Evolutionary conservation across 2,888 invertebrate genomes (phyloP).

Genomic region (Aleiodes leptofemur): DNA sequence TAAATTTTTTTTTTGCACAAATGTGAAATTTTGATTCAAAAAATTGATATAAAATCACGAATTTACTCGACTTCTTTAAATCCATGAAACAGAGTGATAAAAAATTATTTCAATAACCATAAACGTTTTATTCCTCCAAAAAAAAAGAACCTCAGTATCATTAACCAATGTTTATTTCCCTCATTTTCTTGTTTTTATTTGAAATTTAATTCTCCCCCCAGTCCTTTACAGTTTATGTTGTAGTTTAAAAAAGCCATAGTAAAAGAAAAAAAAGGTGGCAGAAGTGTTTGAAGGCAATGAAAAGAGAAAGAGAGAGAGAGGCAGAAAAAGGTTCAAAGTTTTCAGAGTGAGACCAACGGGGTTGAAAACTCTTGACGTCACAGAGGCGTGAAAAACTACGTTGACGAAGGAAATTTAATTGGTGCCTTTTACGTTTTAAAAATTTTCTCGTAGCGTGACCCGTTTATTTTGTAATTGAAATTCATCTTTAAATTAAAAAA

Average conservation of each 20-base stretch:
- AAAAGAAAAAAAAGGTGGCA: background rate
- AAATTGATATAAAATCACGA: too few species aligned
- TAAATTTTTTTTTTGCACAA: too few species aligned
- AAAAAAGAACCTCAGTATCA: too few species aligned
- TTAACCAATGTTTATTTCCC: too few species aligned
- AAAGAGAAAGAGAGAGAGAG: background rate
- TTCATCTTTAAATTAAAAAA: too few species aligned
- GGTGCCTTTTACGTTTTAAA: conserved; percentile 24
- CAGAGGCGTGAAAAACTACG: conserved; percentile 32
- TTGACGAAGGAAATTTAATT: conserved; percentile 37
- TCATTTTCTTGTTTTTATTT: background rate
- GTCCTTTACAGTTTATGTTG: conserved; percentile 14
- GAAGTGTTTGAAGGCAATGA: background rate
- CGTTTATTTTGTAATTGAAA: background rate
- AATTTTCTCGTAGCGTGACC: conserved; percentile 1
- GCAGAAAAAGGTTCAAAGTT: conserved; percentile 13
- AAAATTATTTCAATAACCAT: too few species aligned
- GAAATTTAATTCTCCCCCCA: conserved; percentile 6
- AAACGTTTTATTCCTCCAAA: too few species aligned
- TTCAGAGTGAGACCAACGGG: conserved; percentile 5
- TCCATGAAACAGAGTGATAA: too few species aligned
- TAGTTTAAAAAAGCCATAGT: background rate
- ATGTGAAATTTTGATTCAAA: too few species aligned
- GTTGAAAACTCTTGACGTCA: conserved; percentile 30
- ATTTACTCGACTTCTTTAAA: too few species aligned